Base-by-base conservation (phyloP, 1,140 invertebrate genomes). In the Nylanderia fulva region DNA sequence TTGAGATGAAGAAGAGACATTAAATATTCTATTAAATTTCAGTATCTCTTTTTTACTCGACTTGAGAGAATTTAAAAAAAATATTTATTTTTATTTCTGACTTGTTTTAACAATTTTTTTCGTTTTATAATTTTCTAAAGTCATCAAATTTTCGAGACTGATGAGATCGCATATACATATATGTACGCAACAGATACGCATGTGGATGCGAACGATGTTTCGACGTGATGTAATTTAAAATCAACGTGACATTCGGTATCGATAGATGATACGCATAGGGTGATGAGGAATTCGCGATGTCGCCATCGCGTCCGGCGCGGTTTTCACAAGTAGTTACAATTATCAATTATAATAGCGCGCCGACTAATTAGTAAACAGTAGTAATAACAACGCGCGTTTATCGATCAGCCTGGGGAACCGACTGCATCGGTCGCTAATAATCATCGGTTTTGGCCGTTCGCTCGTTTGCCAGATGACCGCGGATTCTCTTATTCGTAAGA, bases 331-430 rank as follows among this genome's bases (percentile, higher is more conserved):
- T 54, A 36, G 27, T 52, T 79, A 45, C 66, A 89, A 89, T 89
- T 88, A 88, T 72, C 86, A 89, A 89, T 89, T 89, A 89, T 89
- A 88, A 89, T 89, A 84, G 58, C 27, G 54, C 80, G 29, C 61
- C 54, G 66, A 48, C 85, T 90, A 90, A 90, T 90, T 90, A 82
- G 87, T 86, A 86, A 90, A 90, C 75, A 88, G 75, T 85, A 84
- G 54, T 88, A 88, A 89, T 86, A 89, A 89, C 84, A 84, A 86
- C 39, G 54, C 27, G 33, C 77, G 61, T 63, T 29, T 48, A 86
- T 90, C 85, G 69, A 86, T 88, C 87, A 86, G 48, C 48, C 36
- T 29, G 60, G 80, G 54, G 24, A 60, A 56, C 45, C 39, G 45
- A 13, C 24, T 24, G 24, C 42, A 24, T 60, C 15, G 56, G 3